A percentile compares a stretch with the other conserved stretches of the same genome.
Conservation (phyloP, 2,797 vertebrate genomes). For the Kryptolebias ocellatus region DNA sequence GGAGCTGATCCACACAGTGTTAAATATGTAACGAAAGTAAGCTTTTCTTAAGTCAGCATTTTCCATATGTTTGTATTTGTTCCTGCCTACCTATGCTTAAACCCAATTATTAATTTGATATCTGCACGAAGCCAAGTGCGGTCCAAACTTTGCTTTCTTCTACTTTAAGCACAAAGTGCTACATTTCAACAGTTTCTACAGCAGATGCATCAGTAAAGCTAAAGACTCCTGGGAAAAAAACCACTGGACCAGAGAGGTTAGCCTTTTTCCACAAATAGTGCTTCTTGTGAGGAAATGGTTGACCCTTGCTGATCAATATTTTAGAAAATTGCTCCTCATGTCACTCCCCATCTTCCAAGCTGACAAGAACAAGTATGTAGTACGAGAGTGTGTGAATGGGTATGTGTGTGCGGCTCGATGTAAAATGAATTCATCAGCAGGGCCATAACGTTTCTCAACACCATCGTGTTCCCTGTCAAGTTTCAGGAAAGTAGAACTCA, state of each 20-base stretch:
- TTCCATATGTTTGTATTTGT: too few relatives aligned
- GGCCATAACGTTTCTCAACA: conserved; percentile 59
- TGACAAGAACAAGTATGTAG: conserved; percentile 53
- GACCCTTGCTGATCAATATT: conserved; percentile 84
- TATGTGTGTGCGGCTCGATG: conserved; percentile 46
- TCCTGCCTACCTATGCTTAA: too few relatives aligned
- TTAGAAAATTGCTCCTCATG: conserved; percentile 80
- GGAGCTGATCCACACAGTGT: too few relatives aligned
- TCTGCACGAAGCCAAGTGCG: not conserved
- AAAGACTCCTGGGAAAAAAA: conserved; percentile 48
- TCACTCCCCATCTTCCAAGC: conserved; percentile 69
- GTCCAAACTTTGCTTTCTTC: conserved; percentile 10
- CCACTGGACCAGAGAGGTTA: conserved; percentile 36
- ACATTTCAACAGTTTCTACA: conserved; percentile 29
- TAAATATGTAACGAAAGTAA: too few relatives aligned
- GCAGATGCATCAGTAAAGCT: conserved; percentile 27
- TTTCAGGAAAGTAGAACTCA: conserved; percentile 75
- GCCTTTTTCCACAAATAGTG: conserved; percentile 72
- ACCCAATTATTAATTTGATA: not conserved
- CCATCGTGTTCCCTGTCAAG: conserved; percentile 60
- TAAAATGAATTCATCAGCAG: conserved; percentile 75
- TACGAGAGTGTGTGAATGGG: conserved; percentile 36
- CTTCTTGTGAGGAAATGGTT: conserved; percentile 74
- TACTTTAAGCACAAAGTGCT: conserved; percentile 35
- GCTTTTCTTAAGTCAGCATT: too few relatives aligned